Percentiles rank a stretch among this genome's conserved stretches.
phyloP scores from a whole-genome alignment of 1,140 invertebrate genomes.

The Aphelinus atriplicis region DNA sequence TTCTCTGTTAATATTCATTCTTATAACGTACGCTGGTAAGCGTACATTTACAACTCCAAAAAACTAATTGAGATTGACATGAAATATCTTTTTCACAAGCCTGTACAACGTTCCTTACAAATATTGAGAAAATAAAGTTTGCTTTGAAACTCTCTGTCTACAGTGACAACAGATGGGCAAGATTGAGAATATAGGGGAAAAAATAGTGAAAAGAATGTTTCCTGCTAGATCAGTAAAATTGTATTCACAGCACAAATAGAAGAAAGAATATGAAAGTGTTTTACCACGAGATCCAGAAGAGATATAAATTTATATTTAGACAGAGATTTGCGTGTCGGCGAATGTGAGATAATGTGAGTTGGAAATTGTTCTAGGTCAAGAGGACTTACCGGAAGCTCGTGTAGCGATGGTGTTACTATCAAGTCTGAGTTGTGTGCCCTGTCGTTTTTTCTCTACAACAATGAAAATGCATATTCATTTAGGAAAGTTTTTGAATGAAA shows the following conservation, averaged over 20 bases:
- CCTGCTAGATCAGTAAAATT: constrained; percentile 22
- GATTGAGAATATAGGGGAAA: constrained; percentile 20
- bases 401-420: constrained; percentile 61
- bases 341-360: constrained; percentile 31
- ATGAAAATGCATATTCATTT: constrained; percentile 26
- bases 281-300: constrained; percentile 24
- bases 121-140: no score
- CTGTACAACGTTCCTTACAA: no score
- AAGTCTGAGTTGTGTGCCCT: constrained; percentile 59
- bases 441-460: constrained; percentile 61
- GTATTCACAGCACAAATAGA: background rate
- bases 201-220: constrained; percentile 28
- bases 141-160: background rate
- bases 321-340: constrained; percentile 30
- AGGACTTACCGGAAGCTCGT: constrained; percentile 63
- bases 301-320: constrained; percentile 10
- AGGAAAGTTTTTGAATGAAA: no score
- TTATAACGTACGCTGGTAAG: no score
- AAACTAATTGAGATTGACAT: no score
- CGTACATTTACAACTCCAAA: no score
- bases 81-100: no score
- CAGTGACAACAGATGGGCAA: constrained; percentile 30
- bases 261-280: background rate
- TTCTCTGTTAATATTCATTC: no score
- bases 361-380: constrained; percentile 23